Evolutionary conservation across 2,888 invertebrate species (phyloP).

Genomic region (Carabus problematicus): DNA sequence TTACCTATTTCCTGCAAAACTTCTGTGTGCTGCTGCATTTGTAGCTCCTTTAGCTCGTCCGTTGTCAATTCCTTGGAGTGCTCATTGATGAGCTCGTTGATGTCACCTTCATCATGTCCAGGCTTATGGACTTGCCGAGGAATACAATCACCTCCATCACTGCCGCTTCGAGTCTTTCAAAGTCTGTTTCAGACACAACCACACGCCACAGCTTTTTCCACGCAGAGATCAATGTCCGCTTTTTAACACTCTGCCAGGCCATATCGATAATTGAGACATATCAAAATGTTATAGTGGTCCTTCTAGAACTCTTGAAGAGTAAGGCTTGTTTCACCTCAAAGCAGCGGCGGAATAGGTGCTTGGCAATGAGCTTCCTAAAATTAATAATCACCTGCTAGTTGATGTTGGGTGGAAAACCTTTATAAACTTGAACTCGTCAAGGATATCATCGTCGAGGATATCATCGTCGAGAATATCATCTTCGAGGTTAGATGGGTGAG

Average conservation of each 20-base stretch:
- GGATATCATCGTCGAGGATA: no score
- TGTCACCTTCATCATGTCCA: slow-evolving; percentile 46
- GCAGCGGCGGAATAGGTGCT: no score
- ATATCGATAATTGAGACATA: slow-evolving; percentile 49
- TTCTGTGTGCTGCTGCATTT: slow-evolving; percentile 42
- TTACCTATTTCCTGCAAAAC: no score
- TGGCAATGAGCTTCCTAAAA: no score
- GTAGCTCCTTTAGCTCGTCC: slow-evolving; percentile 22
- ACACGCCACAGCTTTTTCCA: slow-evolving; percentile 46
- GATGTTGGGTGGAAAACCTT: no score
- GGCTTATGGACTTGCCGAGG: slow-evolving; percentile 47
- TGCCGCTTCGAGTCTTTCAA: slow-evolving; percentile 48
- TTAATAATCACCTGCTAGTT: no score
- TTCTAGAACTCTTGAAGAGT: no score
- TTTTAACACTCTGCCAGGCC: slow-evolving; percentile 36
- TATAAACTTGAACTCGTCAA: no score
- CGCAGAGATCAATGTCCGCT: slow-evolving; percentile 41
- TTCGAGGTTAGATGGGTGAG: slow-evolving; percentile 42
- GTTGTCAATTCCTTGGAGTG: slow-evolving; percentile 42
- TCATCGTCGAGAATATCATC: slow-evolving; percentile 47
- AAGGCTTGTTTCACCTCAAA: no score
- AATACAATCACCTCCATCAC: slow-evolving; percentile 46
- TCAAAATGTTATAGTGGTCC: slow-evolving; percentile 51
- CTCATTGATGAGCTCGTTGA: slow-evolving; percentile 44
- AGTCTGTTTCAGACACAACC: slow-evolving; percentile 48